Base-by-base conservation (phyloP, 2,888 invertebrate genomes). In the Drosophila imparisetae region DNA sequence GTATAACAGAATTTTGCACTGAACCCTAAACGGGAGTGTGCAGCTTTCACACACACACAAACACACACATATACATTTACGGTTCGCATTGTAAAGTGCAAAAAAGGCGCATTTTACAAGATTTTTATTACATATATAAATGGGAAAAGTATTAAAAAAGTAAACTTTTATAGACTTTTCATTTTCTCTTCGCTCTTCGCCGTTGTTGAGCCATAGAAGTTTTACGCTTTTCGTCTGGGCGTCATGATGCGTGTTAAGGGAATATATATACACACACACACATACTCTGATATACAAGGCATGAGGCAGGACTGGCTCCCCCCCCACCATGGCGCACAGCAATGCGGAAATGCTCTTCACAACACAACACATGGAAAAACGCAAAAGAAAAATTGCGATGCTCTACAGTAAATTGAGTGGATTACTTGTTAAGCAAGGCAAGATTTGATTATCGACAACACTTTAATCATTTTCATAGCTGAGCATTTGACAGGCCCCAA, bases 141-240 rank as follows among this genome's bases (percentile, higher is more conserved):
- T 89, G 90, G 62, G 86, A 80, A 90, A 89, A 89, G 89, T 90
- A 89, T 89, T 89, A 90, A 90, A 89, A 91, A 91, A 91, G 90
- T 90, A 81, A 90, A 89, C 86, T 88, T 88, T 86, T 86, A 84
- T 84, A 83, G 83, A 85, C 86, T 85, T 78, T 73, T 85, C 88
- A 78, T 81, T 75, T 58, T 42, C 50, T 54, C 67, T 57, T 52
- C 45, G 42, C 42, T 54, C 55, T 29, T n/a, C n/a, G 18, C 29
- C n/a, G 15, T 24, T 15, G 4, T 36, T 11, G 7, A 29, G 50
- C 30, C 57, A 71, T 75, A 71, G 70, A 87, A 85, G 72, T 82
- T 82, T 70, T 78, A 74, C 80, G 83, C 90, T 80, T 72, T 84
- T 81, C 80, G 86, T 86, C 85, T 89, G 85, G 79, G 84, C 84